Evolutionary conservation across 2,113 vertebrate genomes (phyloP), one percentile per base, ranked within the genome.

Genomic region (Grammomys surdaster): DNA sequence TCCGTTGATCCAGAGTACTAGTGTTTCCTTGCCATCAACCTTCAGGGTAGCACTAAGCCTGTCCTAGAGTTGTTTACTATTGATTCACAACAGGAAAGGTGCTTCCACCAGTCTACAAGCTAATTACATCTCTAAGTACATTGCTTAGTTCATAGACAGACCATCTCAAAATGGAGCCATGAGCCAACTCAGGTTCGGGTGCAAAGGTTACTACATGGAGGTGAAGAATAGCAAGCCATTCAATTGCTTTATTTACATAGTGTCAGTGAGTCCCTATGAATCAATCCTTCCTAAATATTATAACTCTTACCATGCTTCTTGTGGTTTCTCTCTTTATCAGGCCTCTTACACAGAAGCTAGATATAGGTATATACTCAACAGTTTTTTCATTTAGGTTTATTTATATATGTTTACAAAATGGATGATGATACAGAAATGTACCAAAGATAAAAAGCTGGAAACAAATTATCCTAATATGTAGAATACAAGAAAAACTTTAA

Each of bases 341-440:
- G 14, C 33, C 51, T 46, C 17, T 58, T n/a, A 95, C 58, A 88
- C 0, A 90, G 16, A 95, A 88, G 28, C 69, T 85, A 93, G 10
- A 28, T 19, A 75, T 11, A 88, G 75, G 12, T 46, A 13, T 72
- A 92, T 58, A 54, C 19, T 89, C 9, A 93, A 20, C 89, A 90
- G 77, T 24, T 63, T 73, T 63, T 65, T 84, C 72, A 82, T 94
- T 93, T 89, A 77, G 88, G 77, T 70, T 89, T 58, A 87, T 20
- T 7, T 13, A 56, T 28, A 48, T 24, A 73, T 58, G 8, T 40
- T 11, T 77, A 48, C 1, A 75, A 86, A 89, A 63, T 86, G 51
- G 28, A 95, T 76, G 8, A 89, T 85, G 24, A 91, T 75, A 93
- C 16, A 90, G 89, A 96, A 91, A 89, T 73, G 24, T 20, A 86